Evolutionary conservation across 2,888 invertebrate genomes (phyloP).

Genomic region (Platerodrilus igneus): DNA sequence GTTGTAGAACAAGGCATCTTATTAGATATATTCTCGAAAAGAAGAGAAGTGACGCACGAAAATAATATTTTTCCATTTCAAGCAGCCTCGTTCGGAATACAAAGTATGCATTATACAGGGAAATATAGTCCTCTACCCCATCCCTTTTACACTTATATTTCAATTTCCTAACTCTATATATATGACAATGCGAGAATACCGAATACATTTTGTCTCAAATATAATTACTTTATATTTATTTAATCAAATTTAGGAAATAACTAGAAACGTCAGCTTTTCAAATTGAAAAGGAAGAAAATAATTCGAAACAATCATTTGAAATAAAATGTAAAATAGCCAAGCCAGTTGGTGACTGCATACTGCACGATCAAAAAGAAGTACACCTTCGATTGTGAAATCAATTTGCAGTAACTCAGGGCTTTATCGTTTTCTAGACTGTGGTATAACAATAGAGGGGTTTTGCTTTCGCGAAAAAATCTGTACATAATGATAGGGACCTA

Average conservation of each 20-base stretch:
- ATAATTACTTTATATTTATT: constrained; percentile 2
- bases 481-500: no score
- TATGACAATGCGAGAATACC: constrained; percentile 21
- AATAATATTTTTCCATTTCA: constrained; percentile 46
- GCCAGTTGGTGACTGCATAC: no score
- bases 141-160: constrained; percentile 40
- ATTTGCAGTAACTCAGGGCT: constrained; percentile 38
- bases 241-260: constrained; percentile 13
- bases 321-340: constrained; percentile 25
- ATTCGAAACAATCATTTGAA: constrained; percentile 17
- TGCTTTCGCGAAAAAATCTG: constrained; percentile 13
- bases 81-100: constrained; percentile 44
- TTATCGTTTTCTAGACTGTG: constrained; percentile 29
- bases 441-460: constrained; percentile 18
- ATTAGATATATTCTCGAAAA: constrained; percentile 37
- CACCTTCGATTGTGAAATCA: constrained; percentile 34
- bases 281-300: constrained; percentile 16
- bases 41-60: constrained; percentile 43
- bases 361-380: constrained; percentile 23
- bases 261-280: no score
- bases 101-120: constrained; percentile 44
- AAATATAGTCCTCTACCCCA: constrained; percentile 42
- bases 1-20: constrained; percentile 36
- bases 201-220: constrained; percentile 14
- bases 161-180: constrained; percentile 43